Base-by-base conservation (phyloP, 2,113 vertebrate species). In the Opisthocomus hoazin region DNA sequence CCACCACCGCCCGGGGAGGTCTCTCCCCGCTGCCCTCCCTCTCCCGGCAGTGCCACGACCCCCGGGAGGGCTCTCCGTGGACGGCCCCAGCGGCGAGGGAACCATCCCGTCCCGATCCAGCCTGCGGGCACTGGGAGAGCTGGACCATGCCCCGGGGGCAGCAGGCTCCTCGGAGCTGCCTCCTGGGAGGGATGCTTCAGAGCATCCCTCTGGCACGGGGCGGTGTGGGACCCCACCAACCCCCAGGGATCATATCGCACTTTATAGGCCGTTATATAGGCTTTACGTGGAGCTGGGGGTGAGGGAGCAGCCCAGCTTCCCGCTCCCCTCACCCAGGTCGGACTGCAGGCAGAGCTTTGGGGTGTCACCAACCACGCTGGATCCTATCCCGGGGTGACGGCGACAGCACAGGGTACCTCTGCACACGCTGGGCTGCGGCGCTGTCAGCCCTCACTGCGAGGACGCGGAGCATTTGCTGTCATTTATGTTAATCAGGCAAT, bases 11-110 rank as follows among this genome's bases (percentile, higher is more conserved):
- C 74, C 12, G 4, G 50, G 80, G 83, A 90, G 71, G 85, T 85
- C 94, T 90, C 21, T 71, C 70, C 54, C 11, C 0, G 0, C 58
- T 56, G 75, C 65, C 43, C 87, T 96, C 83, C 63, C 45, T 83
- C 61, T 88, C 45, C 71, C 4, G 0, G 30, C 66, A 37, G 11
- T 37, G 39, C 53, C 0, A 0, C 2, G 1, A n/a, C 10, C 32
- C 45, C 50, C 2, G 1, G 15, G 22, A 87, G 21, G 51, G n/a
- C 41, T 75, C 18, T 36, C 41, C 3, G 0, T 29, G 9, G 37
- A 73, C 1, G 0, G 34, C 53, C 48, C 22, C 53, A 68, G 63
- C 45, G 83, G 57, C 4, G 0, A 34, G 30, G 30, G 43, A 76
- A 71, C 48, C 34, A 56, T 29, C 16, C 54, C 1, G 0, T n/a